Evolutionary conservation across 2,113 vertebrate genomes (phyloP), one percentile per base, ranked within the genome.

Genomic region (Grallaria varia): DNA sequence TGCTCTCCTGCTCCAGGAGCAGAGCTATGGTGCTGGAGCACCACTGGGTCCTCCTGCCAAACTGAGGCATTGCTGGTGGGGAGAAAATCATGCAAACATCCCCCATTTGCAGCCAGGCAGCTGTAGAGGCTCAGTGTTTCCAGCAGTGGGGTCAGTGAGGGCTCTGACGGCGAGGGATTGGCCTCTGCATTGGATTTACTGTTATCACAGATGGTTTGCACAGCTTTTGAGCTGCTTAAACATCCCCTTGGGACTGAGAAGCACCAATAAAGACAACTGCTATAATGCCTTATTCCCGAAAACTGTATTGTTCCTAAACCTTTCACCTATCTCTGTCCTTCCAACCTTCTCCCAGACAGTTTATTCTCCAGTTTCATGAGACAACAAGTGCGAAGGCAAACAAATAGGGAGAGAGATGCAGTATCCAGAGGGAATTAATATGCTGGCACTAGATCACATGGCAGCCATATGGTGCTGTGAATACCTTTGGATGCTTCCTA

Each of bases 111-210:
- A 64, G 3, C 59, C n/a, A 12, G 63, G 40, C 49, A 69, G 74
- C 39, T 94, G 64, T 12, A 52, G 86, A 71, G 45, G 45, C 40
- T 56, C 74, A 14, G 37, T 2, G 3, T 39, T 72, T 86, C 74
- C 16, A 72, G 44, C 53, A 69, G 47, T 50, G 53, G 47, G 50
- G 69, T 53, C 55, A 58, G 60, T 9, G 18, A 81, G 55, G 33
- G 66, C 52, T 75, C 19, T 25, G 40, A 28, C 31, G 44, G 37
- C 1, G 2, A 5, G 2, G 22, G 24, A 67, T 31, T 0, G 0
- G n/a, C 45, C 52, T 50, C 88, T 63, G 37, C 60, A 6, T 0
- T 63, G 64, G 25, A 24, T 39, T 55, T 58, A 17, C 22, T 69
- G 63, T 33, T 74, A 68, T 19, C 33, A 42, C 78, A 69, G 49